Base-by-base conservation (phyloP, 2,113 vertebrate species). In the Pseudorhombus dupliciocellatus region DNA sequence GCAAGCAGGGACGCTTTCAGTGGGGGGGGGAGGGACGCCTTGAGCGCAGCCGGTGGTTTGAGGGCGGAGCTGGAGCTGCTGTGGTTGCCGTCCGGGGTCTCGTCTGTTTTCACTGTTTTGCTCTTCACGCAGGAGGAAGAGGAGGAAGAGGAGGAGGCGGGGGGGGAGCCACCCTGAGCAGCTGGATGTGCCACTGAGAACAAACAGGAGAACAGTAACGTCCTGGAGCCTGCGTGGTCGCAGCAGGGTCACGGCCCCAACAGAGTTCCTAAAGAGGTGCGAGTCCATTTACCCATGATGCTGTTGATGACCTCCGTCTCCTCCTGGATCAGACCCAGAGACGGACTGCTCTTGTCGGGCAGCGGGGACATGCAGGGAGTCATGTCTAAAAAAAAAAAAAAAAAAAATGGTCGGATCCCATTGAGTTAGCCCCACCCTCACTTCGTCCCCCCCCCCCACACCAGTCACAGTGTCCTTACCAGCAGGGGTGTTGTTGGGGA, bases 401-500 rank as follows among this genome's bases (percentile, higher is more conserved):
- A n/a, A n/a, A n/a, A n/a, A n/a, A n/a, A n/a, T n/a, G n/a, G n/a
- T n/a, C n/a, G n/a, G n/a, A n/a, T n/a, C n/a, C n/a, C n/a, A n/a
- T n/a, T n/a, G n/a, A n/a, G n/a, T n/a, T n/a, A n/a, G n/a, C n/a
- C n/a, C n/a, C n/a, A n/a, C n/a, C n/a, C n/a, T n/a, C n/a, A n/a
- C n/a, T n/a, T n/a, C n/a, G n/a, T n/a, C n/a, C n/a, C n/a, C n/a
- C n/a, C n/a, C n/a, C n/a, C n/a, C n/a, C n/a, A n/a, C n/a, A n/a
- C n/a, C n/a, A n/a, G n/a, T n/a, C n/a, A n/a, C n/a, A n/a, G n/a
- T n/a, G n/a, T 22, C 73, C 86, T 86, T 81, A 98, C 97, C 96
- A 70, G 96, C 95, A 40, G 97, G 96, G 11, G 95, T 97, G 80
- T 96, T 98, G 87, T 96, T 96, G 4, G 97, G 97, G 50, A 95